These are phyloP conservation scores for Ptychochromis oligacanthus DNA, from an alignment of 2,113 vertebrate species.

Conservation along the genomic window DNA sequence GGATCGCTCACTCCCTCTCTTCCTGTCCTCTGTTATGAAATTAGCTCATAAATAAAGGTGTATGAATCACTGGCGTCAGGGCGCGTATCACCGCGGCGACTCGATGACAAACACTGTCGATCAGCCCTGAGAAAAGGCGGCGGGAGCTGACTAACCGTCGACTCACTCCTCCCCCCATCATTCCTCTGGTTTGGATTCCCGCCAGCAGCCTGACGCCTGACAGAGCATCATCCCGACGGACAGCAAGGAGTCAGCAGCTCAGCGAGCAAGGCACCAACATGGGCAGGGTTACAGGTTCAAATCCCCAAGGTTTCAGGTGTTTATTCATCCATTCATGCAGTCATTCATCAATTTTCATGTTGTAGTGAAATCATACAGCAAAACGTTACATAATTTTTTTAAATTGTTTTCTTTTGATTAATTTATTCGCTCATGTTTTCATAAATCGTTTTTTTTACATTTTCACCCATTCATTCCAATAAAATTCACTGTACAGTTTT, in stretches of 20 bases:
- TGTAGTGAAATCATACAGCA: no score
- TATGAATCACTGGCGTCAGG: slow-evolving; percentile 44
- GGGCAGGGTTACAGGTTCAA: neutral
- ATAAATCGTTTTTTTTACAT: neutral
- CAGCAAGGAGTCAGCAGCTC: neutral
- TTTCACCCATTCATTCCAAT: neutral
- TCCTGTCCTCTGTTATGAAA: slow-evolving; percentile 51
- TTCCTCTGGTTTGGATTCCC: neutral
- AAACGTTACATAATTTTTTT: no score
- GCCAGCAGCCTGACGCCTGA: neutral
- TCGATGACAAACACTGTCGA: slow-evolving; percentile 42
- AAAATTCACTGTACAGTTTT: neutral
- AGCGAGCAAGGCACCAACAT: neutral
- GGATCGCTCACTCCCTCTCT: neutral
- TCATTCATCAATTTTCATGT: no score
- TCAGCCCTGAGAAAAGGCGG: slow-evolving; percentile 11
- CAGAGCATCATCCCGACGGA: neutral
- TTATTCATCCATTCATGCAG: no score
- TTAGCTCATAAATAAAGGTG: slow-evolving; percentile 41
- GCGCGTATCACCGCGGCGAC: slow-evolving; percentile 22
- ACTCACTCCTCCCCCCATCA: slow-evolving; percentile 20
- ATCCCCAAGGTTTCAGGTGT: no score
- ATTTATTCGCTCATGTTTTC: neutral
- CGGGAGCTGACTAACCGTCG: slow-evolving; percentile 31
- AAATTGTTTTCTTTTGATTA: neutral